Evolutionary conservation across 2,888 invertebrate species (phyloP).

Genomic region (Chrysopilus asiliformis): DNA sequence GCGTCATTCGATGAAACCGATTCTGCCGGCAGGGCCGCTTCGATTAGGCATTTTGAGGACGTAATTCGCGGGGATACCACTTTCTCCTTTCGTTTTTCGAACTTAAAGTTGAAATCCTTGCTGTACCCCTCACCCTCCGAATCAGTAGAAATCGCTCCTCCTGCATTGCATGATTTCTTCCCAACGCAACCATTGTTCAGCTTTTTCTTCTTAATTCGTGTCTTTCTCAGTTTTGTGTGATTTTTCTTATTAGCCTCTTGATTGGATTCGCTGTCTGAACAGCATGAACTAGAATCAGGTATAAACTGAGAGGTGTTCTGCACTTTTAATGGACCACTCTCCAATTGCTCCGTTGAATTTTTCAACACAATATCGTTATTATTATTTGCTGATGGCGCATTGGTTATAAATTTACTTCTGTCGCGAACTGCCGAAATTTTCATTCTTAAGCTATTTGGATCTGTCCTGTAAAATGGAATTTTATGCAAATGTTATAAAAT

Average conservation of each 20-base stretch:
- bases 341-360: no score
- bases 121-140: slow-evolving; percentile 6
- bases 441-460: slow-evolving; percentile 33
- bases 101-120: not conserved
- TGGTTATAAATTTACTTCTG: slow-evolving; percentile 7
- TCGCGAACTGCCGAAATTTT: slow-evolving; percentile 34
- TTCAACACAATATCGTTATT: slow-evolving; percentile 7
- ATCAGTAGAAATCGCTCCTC: slow-evolving; percentile 5
- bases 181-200: no score
- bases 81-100: slow-evolving; percentile 10
- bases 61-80: not conserved
- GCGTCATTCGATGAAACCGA: slow-evolving; percentile 51
- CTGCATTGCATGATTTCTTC: no score
- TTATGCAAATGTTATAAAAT: not conserved
- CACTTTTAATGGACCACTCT: no score
- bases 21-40: slow-evolving; percentile 26
- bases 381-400: slow-evolving; percentile 13
- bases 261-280: slow-evolving; percentile 17
- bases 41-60: slow-evolving; percentile 3
- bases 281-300: slow-evolving; percentile 16
- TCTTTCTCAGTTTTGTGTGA: slow-evolving; percentile 25
- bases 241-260: slow-evolving; percentile 14
- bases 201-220: slow-evolving; percentile 31
- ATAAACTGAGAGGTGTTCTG: no score
- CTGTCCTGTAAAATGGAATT: slow-evolving; percentile 22